Base-by-base conservation (phyloP, 1,140 invertebrate species). In the Antheraea mylitta region DNA sequence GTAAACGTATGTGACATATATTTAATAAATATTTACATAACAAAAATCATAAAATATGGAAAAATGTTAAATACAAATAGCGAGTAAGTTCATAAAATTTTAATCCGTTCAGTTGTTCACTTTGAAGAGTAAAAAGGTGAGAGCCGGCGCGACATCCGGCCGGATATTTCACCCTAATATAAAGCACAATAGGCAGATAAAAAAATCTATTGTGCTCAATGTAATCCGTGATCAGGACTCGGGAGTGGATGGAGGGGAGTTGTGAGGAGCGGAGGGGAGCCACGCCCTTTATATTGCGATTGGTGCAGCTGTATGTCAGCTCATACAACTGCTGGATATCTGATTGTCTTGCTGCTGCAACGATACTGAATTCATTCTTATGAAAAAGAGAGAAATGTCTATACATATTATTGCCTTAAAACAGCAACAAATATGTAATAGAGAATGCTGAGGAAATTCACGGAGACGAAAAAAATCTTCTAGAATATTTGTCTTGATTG, bases 161-260 rank as follows among this genome's bases (percentile, higher is more conserved):
- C 87, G 89, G 87, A 91, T 90, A 91, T 90, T 90, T 90, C 87
- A 90, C 87, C 89, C 89, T 75, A 86, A 81, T 83, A 79, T 82
- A 81, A 82, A 81, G 83, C 71, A 81, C 87, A 90, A 90, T 82
- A 82, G 79, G 65, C 78, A 79, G 72, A 82, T 88, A 91, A 90
- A 90, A 91, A 91, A 89, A 19, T 78, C 86, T 81, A 89, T 91
- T 91, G 86, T 89, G 82, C 76, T 77, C 83, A 82, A 87, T 85
- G 87, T 90, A 90, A 90, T 88, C 80, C 85, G 83, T 85, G 81
- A 81, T 85, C 83, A 80, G 72, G 78, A 79, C 72, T 75, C 78
- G 71, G 76, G 71, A 69, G 62, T 65, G 38, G 58, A 61, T 2
- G 76, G 73, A 67, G 64, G 70, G 66, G 74, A 30, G 22, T 4